Evolutionary conservation across 2,113 vertebrate genomes (phyloP), one percentile per base, ranked within the genome.

Genomic region (Entosphenus tridentatus): DNA sequence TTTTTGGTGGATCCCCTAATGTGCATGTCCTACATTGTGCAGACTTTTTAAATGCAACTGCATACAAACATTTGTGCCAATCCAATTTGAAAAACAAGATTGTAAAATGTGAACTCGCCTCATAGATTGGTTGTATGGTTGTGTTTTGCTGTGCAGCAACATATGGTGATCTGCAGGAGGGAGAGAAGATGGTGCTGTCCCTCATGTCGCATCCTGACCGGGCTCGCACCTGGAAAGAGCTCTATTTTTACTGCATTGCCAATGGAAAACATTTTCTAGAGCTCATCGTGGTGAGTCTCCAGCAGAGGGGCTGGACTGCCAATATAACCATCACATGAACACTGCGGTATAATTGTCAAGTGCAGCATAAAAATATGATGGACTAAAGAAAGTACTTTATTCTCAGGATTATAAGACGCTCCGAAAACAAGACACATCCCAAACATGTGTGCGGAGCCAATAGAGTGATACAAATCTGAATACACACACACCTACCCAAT

Each of bases 181-280:
- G 78, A 11, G 80, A 82, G 77, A 81, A 77, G 57, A 74, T 84
- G 8, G 69, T 86, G 73, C 80, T 92, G 75, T 80, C 77, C 68
- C 76, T 93, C 68, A 92, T 92, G 72, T 82, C 81, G 67, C 78
- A 85, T 72, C 76, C 76, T 1, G 76, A 85, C 62, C 83, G 83
- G 57, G 71, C 72, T 57, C 74, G 77, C n/a, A 77, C 80, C 54
- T 97, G 91, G 92, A 93, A 88, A 78, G 76, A 76, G 70, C 78
- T 80, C 62, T 97, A 84, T 74, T 95, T 97, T 75, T 90, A 93
- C 78, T 95, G 86, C 77, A 80, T 89, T 73, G 87, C 77, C 73
- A 88, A 81, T 73, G 84, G 75, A 73, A 97, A 89, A 72, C 91
- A 97, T 79, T 96, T 95, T 76, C 82, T 97, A 3, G 92, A 97